Conservation (phyloP, 2,888 invertebrate species). For the Cylindroiulus punctatus region DNA sequence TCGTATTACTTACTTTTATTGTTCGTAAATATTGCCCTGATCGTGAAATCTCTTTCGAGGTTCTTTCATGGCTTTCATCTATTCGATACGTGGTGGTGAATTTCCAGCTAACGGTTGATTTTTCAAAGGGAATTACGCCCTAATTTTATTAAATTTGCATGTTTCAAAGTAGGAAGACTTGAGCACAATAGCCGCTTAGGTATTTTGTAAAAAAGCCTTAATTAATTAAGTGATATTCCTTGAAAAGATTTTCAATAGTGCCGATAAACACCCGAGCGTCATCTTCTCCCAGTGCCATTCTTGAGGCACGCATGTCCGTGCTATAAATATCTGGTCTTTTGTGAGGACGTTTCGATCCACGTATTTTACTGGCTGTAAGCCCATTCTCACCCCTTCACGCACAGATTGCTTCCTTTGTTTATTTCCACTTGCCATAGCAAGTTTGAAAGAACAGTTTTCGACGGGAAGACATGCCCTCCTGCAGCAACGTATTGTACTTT, state of each 20-base stretch:
- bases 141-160: conserved; percentile 18
- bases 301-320: neutral
- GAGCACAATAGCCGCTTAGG: neutral
- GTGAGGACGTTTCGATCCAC: conserved; percentile 16
- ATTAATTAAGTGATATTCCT: neutral
- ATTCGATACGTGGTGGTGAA: neutral
- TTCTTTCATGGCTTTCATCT: neutral
- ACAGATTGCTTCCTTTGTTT: conserved; percentile 32
- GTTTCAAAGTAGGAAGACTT: neutral
- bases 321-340: conserved; percentile 16
- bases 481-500: neutral
- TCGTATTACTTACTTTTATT: neutral
- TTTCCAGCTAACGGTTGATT: conserved; percentile 9
- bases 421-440: conserved; percentile 25
- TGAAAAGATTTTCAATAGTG: neutral
- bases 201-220: neutral
- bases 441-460: conserved; percentile 22
- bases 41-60: neutral
- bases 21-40: conserved; percentile 13
- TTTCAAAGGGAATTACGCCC: neutral
- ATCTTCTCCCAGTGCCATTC: neutral
- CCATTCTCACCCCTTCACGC: conserved; percentile 32
- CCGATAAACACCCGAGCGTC: neutral
- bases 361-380: conserved; percentile 32
- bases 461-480: conserved; percentile 9